Conservation (phyloP, 2,888 invertebrate species). For the Xestia xanthographa region DNA sequence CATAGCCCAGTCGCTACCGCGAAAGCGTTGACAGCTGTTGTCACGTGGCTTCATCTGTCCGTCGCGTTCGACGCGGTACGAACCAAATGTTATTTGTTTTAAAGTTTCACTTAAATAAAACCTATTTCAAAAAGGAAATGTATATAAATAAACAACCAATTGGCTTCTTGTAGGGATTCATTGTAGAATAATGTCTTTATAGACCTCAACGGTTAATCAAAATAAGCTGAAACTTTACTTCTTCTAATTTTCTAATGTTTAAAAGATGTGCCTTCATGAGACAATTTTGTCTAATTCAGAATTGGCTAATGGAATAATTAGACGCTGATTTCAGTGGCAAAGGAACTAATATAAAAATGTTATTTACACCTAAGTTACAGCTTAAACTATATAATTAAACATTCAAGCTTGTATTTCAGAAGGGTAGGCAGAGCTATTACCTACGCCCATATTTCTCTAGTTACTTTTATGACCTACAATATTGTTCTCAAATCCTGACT, state of each 20-base stretch:
- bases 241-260: not conserved
- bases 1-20: constrained; percentile 9
- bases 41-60: constrained; percentile 47
- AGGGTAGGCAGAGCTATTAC: not conserved
- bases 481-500: not conserved
- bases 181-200: not conserved
- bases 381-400: not conserved
- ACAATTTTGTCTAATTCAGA: not conserved
- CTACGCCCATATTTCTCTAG: not conserved
- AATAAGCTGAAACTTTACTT: not conserved
- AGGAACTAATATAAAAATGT: not conserved
- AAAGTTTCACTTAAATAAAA: not conserved
- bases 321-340: not conserved
- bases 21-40: constrained; percentile 31
- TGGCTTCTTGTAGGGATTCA: not conserved
- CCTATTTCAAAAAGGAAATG: not conserved
- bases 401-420: not conserved
- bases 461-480: not conserved
- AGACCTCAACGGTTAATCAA: not conserved
- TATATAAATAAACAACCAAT: not conserved
- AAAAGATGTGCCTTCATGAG: not conserved
- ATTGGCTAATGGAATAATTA: not conserved
- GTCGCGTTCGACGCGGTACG: constrained; percentile 28
- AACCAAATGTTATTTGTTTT: not conserved
- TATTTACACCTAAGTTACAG: not conserved